Evolutionary conservation across 2,113 vertebrate species (phyloP).

Genomic region (Cheirogaleus medius): DNA sequence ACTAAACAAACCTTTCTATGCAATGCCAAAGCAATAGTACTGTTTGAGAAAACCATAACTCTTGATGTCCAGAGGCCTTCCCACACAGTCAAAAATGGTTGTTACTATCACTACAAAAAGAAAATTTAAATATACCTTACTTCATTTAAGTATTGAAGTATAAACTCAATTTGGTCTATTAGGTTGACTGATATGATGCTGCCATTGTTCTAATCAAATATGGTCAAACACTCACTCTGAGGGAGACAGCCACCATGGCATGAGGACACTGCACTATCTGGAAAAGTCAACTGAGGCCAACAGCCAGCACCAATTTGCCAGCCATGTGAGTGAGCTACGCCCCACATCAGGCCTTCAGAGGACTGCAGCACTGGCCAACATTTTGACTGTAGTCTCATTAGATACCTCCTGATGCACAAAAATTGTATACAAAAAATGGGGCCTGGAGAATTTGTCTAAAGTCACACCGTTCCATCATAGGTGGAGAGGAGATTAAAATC

Average conservation of each 20-base stretch:
- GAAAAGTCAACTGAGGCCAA: background rate
- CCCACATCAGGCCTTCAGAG: background rate
- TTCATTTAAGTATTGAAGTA: conserved; percentile 12
- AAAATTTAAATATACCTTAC: background rate
- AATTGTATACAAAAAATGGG: background rate
- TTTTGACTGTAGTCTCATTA: background rate
- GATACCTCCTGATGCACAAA: background rate
- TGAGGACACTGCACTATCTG: background rate
- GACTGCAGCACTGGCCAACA: background rate
- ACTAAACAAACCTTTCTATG: background rate
- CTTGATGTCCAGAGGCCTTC: background rate
- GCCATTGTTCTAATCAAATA: background rate
- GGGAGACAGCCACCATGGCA: background rate
- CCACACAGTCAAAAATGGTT: background rate
- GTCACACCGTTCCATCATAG: background rate
- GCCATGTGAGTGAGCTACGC: background rate
- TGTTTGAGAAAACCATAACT: background rate
- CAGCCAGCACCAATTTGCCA: background rate
- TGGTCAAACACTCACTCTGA: background rate
- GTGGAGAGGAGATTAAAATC: background rate
- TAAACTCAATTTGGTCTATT: background rate
- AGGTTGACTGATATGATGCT: background rate
- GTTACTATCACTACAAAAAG: background rate
- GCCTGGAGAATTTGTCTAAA: background rate
- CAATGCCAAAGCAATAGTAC: background rate